phyloP scores from a whole-genome alignment of 2,888 invertebrate genomes.

The Trissoscelio sp. region DNA sequence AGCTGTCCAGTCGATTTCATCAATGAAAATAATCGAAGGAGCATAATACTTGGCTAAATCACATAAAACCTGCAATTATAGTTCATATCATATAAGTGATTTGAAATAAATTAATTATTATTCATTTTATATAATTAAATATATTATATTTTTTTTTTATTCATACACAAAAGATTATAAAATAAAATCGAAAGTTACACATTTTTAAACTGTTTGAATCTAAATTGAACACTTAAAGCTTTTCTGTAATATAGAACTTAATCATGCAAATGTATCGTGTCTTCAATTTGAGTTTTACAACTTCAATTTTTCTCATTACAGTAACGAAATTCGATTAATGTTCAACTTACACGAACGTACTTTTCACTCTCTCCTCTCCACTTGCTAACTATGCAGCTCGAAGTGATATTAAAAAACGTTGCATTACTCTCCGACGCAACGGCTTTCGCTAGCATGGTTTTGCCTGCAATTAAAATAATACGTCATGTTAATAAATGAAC shows the following conservation, averaged over 20 bases:
- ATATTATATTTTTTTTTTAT: no score
- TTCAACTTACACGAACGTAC: slow-evolving; percentile 88
- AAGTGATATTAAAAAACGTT: slow-evolving; percentile 96
- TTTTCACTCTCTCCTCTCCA: slow-evolving; percentile 99
- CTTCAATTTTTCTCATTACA: slow-evolving; percentile 17
- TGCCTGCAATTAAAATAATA: slow-evolving; percentile 84
- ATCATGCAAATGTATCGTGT: slow-evolving; percentile 21
- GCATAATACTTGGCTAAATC: slow-evolving; percentile 93
- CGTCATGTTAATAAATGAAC: background rate
- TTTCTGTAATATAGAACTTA: background rate
- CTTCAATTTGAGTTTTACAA: slow-evolving; percentile 13
- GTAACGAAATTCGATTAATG: slow-evolving; percentile 31
- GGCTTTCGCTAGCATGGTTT: slow-evolving; percentile 95
- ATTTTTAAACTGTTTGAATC: background rate
- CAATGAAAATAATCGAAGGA: slow-evolving; percentile 96
- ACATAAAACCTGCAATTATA: slow-evolving; percentile 88
- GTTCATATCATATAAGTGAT: background rate
- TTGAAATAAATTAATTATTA: no score
- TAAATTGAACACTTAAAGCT: slow-evolving; percentile 1
- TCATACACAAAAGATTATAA: background rate
- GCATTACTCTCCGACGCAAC: slow-evolving; percentile 91
- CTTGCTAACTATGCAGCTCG: slow-evolving; percentile 95
- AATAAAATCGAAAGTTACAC: background rate
- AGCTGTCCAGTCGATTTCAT: slow-evolving; percentile 95
- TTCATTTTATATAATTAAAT: background rate